phyloP scores from a whole-genome alignment of 2,113 vertebrate genomes.

The Pavo muticus region DNA sequence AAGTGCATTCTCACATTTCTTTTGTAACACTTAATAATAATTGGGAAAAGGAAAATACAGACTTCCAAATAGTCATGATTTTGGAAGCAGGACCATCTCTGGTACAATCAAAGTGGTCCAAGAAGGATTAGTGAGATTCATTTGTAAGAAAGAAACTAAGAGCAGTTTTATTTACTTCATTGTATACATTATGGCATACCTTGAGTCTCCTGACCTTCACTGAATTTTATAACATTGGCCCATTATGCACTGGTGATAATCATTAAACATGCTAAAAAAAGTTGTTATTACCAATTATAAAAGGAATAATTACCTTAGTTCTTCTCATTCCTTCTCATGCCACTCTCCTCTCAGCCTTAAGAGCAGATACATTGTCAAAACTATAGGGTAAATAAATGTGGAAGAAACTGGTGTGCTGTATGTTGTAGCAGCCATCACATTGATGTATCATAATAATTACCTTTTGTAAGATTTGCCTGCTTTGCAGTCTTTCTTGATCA shows the following conservation, averaged over 20 bases:
- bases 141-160: neutral
- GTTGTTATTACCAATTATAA: neutral
- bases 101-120: neutral
- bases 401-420: neutral
- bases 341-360: neutral
- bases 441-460: neutral
- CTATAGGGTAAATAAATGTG: neutral
- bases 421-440: rapidly evolving
- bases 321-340: neutral
- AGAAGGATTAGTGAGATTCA: neutral
- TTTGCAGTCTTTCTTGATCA: neutral
- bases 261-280: neutral
- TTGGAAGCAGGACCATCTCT: neutral
- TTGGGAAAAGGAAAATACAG: neutral
- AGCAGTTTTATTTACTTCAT: neutral
- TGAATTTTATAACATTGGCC: neutral
- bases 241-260: neutral
- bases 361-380: neutral
- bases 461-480: neutral
- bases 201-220: neutral
- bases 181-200: neutral
- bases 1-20: neutral
- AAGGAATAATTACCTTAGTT: neutral
- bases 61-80: neutral
- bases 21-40: neutral